Conservation (phyloP, 2,797 vertebrate species). For the Centropyge bicolor region DNA sequence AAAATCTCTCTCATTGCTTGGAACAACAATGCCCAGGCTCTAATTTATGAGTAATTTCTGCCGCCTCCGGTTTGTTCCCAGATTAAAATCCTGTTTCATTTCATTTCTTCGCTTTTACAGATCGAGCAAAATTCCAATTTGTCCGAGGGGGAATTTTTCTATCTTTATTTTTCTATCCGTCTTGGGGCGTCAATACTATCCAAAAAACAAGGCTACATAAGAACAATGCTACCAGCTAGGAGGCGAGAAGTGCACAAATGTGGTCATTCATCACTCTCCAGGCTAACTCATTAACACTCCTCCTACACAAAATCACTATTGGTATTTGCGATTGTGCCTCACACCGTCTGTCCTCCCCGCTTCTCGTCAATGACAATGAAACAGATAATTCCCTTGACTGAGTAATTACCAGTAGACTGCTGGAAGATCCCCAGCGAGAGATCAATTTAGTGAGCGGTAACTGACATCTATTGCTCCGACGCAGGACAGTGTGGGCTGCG, state of each 20-base stretch:
- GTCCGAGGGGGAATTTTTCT: background rate
- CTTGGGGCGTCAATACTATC: background rate
- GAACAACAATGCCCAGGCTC: slow-evolving; percentile 11
- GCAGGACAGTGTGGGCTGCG: slow-evolving; percentile 22
- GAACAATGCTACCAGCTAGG: slow-evolving; percentile 26
- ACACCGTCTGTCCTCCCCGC: slow-evolving; percentile 21
- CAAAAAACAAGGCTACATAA: slow-evolving; percentile 7
- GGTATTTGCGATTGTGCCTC: slow-evolving; percentile 49
- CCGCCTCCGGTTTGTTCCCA: slow-evolving; percentile 19
- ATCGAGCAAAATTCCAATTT: background rate
- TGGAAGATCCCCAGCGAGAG: slow-evolving; percentile 38
- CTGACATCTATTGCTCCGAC: slow-evolving; percentile 26
- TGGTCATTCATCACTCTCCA: slow-evolving; percentile 45
- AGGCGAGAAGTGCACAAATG: slow-evolving; percentile 41
- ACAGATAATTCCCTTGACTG: slow-evolving; percentile 61
- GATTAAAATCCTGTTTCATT: slow-evolving; percentile 3
- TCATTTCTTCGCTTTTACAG: background rate
- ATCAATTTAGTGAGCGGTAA: slow-evolving; percentile 56
- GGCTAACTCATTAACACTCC: slow-evolving; percentile 53
- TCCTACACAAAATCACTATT: slow-evolving; percentile 51
- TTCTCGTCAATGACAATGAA: slow-evolving; percentile 51
- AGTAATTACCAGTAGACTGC: slow-evolving; percentile 51
- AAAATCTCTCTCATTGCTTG: slow-evolving; percentile 7
- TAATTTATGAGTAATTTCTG: slow-evolving; percentile 16
- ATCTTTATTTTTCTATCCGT: background rate